These are phyloP conservation scores for Paraplagusia blochii DNA, from an alignment of 2,113 vertebrate species.

Conservation along the genomic window DNA sequence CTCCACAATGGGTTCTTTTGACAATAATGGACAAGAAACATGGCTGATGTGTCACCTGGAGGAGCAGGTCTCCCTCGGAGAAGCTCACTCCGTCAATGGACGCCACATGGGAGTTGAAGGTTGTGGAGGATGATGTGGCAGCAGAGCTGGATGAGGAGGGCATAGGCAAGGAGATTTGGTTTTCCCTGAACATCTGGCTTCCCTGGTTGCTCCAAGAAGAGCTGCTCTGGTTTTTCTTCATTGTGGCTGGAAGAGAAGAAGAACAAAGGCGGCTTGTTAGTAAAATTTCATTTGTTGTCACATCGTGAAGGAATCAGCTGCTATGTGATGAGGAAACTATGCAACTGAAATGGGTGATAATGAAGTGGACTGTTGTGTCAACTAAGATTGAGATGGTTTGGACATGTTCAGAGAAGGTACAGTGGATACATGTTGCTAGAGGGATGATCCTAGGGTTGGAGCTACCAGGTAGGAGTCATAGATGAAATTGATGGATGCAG, in stretches of 20 bases:
- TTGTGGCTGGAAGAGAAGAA: conserved; percentile 57
- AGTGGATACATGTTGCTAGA: too few relatives aligned
- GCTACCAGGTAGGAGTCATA: too few relatives aligned
- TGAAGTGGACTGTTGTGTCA: too few relatives aligned
- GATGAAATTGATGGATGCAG: too few relatives aligned
- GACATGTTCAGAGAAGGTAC: too few relatives aligned
- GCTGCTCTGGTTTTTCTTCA: conserved; percentile 51
- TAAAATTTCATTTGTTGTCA: too few relatives aligned
- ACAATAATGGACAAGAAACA: neutral
- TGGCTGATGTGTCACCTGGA: conserved; percentile 68
- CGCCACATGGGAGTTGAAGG: neutral
- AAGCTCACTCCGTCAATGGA: conserved; percentile 66
- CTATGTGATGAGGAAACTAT: too few relatives aligned
- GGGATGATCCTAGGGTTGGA: too few relatives aligned
- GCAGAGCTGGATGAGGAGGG: neutral
- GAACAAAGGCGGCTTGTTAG: neutral
- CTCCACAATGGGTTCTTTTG: neutral
- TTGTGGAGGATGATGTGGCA: neutral
- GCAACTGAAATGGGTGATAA: too few relatives aligned
- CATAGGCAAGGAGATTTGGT: neutral
- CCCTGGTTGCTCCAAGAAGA: conserved; percentile 34
- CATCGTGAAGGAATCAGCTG: too few relatives aligned
- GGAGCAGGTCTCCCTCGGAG: conserved; percentile 80
- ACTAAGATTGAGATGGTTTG: too few relatives aligned
- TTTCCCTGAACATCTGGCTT: conserved; percentile 38